Evolutionary conservation across 64 coral and sea anemone species (phyloP), one percentile per base, ranked within the genome.

Genomic region (Stichodactyla mertensii): DNA sequence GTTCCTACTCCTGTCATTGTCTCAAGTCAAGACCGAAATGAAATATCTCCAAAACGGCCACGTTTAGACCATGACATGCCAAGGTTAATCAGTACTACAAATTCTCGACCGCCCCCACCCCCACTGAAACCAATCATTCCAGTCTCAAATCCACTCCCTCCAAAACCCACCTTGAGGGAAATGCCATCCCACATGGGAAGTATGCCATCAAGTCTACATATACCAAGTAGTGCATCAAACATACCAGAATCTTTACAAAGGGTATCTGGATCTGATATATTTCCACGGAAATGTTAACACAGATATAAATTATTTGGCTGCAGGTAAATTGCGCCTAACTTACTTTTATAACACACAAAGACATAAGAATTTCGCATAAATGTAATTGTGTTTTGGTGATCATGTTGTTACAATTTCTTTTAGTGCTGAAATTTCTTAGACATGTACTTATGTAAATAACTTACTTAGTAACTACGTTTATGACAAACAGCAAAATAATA

Each of bases 1-100:
- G 97, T 99, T 13, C 97, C 97, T 10, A 99, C 97, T 20, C 92
- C 97, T 69, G 97, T 99, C 61, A 99, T 99, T 24, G 97, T 99
- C 2, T 92, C 90, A 13, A 90, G 91, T 64, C 85, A 91, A 45
- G 94, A 92, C 54, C 71, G 80, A 56, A 71, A 86, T 0, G 97
- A 99, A 87, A 36, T 86, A 20, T 88, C 93, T 8, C 6, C 77
- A 7, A 99, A 99, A 87, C 82, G 92, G 51, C 83, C 92, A 57
- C 88, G 88, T 12, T 83, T 96, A 24, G 74, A 92, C 16, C 91
- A 89, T 19, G 88, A 87, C 55, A 77, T 85, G 6, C 82, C 77
- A 27, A 96, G 91, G 78, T 77, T 92, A 64, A 96, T 92, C 70
- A 93, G 82, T 77, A 88, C 82, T 23, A 90, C 88, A 71, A 83